Conservation (phyloP, 92 coral and sea anemone species). For the Chrysogorgia sp. region DNA sequence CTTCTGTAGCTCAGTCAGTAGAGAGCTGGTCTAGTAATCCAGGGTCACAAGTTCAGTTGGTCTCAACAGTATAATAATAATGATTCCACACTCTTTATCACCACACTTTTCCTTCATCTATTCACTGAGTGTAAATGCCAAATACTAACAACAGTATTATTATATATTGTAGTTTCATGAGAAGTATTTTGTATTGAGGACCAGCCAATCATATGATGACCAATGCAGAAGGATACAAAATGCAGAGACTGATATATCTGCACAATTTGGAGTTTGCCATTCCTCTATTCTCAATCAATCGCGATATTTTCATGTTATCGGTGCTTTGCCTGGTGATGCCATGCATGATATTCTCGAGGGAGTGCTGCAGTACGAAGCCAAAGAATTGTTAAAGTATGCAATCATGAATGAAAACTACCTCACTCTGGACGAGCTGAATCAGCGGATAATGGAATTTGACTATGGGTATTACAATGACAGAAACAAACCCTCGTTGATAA, state of each 20-base stretch:
- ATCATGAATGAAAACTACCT: constrained; percentile 41
- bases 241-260: constrained; percentile 57
- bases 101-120: too few relatives aligned
- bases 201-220: constrained; percentile 48
- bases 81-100: too few relatives aligned
- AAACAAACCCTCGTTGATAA: constrained; percentile 48
- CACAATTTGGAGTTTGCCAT: constrained; percentile 54
- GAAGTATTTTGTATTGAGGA: constrained; percentile 58
- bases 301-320: constrained; percentile 60
- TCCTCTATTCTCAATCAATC: constrained; percentile 45
- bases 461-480: constrained; percentile 53
- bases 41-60: too few relatives aligned
- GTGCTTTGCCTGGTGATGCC: constrained; percentile 56
- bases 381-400: constrained; percentile 44
- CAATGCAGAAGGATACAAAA: constrained; percentile 52
- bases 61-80: too few relatives aligned
- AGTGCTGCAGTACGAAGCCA: constrained; percentile 53
- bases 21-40: too few relatives aligned
- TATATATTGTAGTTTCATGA: constrained; percentile 73
- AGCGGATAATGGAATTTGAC: constrained; percentile 51
- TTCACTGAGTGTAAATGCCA: too few relatives aligned
- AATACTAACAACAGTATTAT: too few relatives aligned
- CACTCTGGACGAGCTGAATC: constrained; percentile 47
- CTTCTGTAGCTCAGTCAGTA: too few relatives aligned
- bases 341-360: constrained; percentile 66